phyloP scores from a whole-genome alignment of 1,140 invertebrate genomes.

The Drosophila sp. region DNA sequence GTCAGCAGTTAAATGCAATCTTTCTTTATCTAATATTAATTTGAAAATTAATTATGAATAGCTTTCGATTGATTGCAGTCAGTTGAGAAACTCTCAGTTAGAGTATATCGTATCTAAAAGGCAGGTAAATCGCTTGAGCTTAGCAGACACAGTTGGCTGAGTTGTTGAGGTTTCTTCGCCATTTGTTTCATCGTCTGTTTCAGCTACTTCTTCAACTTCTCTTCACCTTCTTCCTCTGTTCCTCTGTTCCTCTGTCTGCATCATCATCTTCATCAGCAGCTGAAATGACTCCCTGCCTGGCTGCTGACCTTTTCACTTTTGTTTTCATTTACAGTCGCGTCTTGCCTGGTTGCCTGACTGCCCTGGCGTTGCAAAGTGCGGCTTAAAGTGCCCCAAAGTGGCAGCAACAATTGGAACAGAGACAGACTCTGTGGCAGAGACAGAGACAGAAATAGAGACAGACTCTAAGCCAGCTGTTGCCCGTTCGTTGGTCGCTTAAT shows the following conservation, averaged over 20 bases:
- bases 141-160: conserved; percentile 75
- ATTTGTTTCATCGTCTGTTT: conserved; percentile 1
- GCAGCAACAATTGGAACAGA: conserved; percentile 34
- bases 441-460: neutral
- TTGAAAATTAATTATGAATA: neutral
- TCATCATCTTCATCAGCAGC: conserved; percentile 33
- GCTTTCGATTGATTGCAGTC: neutral
- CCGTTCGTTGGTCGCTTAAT: conserved; percentile 73
- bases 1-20: too few relatives aligned
- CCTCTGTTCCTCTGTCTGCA: conserved; percentile 13
- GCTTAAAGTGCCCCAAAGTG: conserved; percentile 49
- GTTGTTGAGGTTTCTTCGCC: conserved; percentile 55
- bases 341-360: conserved; percentile 50
- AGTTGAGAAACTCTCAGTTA: conserved; percentile 15
- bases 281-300: conserved; percentile 49
- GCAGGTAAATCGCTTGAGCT: conserved; percentile 66
- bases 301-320: conserved; percentile 81
- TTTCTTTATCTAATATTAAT: neutral
- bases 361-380: conserved; percentile 49
- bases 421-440: conserved; percentile 1
- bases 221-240: neutral
- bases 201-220: neutral
- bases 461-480: conserved; percentile 24
- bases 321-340: conserved; percentile 69
- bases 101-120: conserved; percentile 30